Evolutionary conservation across 1,140 invertebrate genomes (phyloP), one percentile per base, ranked within the genome.

Genomic region (Scaptomyza graminum): DNA sequence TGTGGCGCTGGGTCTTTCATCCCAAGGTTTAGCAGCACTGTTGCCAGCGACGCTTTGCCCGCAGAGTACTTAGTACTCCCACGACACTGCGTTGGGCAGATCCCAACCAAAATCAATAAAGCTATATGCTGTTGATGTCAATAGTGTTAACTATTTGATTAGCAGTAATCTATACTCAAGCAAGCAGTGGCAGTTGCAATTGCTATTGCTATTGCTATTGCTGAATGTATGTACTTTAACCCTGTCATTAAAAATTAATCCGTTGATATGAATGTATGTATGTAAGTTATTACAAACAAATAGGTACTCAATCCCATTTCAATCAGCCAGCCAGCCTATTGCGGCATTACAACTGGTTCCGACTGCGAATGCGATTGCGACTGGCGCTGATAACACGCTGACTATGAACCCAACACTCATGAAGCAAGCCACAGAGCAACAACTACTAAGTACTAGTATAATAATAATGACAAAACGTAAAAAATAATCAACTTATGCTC

Each of bases 351-450:
- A 59, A 60, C 41, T 52, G 54, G 55, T 69, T 70, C 66, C 62
- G 63, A 75, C 69, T 54, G 39, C 47, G 46, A 52, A 52, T 9
- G 43, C 47, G 46, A 52, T 52, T 9, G 43, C 39, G 41, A 28
- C 69, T 31, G 63, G 15, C 9, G 28, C 70, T 81, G 82, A 85
- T 85, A 85, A 85, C 56, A 67, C 54, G 65, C 75, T 82, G 79
- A 85, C 82, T 87, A 69, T 87, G 78, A 72, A 87, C 82, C 78
- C 82, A 77, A 74, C 65, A 78, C 56, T 57, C 73, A 78, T 78
- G 75, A 78, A 75, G 68, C 67, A 66, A 75, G 51, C 47, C 62
- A 61, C 59, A 64, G 13, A 65, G 43, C n/a, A 39, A 54, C 9
- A 43, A 57, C 25, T 34, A 34, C 11, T 13, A 31, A 18, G 9